Conservation (phyloP, 1,140 invertebrate species). For the Drosophila lacertosa region DNA sequence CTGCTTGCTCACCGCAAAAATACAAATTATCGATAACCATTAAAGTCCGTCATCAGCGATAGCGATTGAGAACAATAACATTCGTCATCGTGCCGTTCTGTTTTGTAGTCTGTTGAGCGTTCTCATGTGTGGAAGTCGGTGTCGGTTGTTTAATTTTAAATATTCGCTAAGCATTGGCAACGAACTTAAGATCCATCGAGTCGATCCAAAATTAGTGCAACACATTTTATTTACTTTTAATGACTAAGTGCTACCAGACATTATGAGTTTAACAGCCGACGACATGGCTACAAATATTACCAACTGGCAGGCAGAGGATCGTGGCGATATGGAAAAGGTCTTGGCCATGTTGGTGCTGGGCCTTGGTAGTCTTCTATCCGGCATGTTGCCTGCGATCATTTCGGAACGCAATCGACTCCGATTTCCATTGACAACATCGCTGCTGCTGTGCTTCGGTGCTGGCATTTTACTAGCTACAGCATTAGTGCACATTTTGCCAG, state of each 20-base stretch:
- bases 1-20: neutral
- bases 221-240: slow-evolving; percentile 40
- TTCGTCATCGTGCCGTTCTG: slow-evolving; percentile 15
- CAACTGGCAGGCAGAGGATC: slow-evolving; percentile 36
- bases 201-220: slow-evolving; percentile 23
- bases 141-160: slow-evolving; percentile 27
- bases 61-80: slow-evolving; percentile 3
- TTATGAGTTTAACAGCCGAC: slow-evolving; percentile 38
- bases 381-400: slow-evolving; percentile 88
- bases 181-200: slow-evolving; percentile 36
- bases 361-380: slow-evolving; percentile 88
- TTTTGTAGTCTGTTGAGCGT: slow-evolving; percentile 16
- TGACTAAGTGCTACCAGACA: slow-evolving; percentile 39
- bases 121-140: neutral
- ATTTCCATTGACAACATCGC: slow-evolving; percentile 87
- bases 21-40: slow-evolving; percentile 16
- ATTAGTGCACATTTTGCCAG: slow-evolving; percentile 92
- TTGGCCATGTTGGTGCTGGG: slow-evolving; percentile 89
- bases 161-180: slow-evolving; percentile 28
- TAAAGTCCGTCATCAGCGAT: neutral
- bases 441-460: slow-evolving; percentile 91
- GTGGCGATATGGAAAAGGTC: slow-evolving; percentile 86
- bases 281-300: slow-evolving; percentile 19
- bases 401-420: slow-evolving; percentile 85
- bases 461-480: slow-evolving; percentile 93